These are phyloP conservation scores for Drosophila nr. fundita DNA, from an alignment of 2,888 invertebrate species.

Conservation along the genomic window DNA sequence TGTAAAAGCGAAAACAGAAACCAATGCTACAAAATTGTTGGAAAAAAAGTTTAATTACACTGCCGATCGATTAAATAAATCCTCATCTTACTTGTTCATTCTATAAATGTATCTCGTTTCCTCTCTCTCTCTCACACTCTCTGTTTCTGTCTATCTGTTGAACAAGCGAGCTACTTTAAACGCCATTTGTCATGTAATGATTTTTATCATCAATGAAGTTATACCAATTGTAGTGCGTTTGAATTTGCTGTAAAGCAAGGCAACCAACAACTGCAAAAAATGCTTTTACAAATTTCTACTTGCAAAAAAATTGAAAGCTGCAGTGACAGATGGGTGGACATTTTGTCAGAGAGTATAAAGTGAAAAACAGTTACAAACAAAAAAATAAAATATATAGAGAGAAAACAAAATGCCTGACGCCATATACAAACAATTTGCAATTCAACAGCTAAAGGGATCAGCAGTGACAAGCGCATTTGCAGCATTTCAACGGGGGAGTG, in stretches of 20 bases:
- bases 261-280: constrained; percentile 12
- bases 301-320: constrained; percentile 52
- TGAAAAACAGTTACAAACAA: constrained; percentile 22
- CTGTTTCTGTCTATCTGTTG: neutral
- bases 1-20: constrained; percentile 34
- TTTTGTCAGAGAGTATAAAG: constrained; percentile 63
- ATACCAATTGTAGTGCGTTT: constrained; percentile 37
- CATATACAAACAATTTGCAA: constrained; percentile 81
- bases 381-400: constrained; percentile 24
- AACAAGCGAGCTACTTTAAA: neutral
- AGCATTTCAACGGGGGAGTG: constrained; percentile 21
- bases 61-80: constrained; percentile 43
- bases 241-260: constrained; percentile 33
- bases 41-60: constrained; percentile 35
- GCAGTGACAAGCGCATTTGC: constrained; percentile 79
- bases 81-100: constrained; percentile 4
- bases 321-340: constrained; percentile 79
- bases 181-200: constrained; percentile 39
- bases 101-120: neutral
- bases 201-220: constrained; percentile 48
- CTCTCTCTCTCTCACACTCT: neutral
- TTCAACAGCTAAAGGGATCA: constrained; percentile 80
- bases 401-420: constrained; percentile 64
- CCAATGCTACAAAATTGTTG: constrained; percentile 35
- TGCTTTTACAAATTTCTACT: constrained; percentile 61